Base-by-base conservation (phyloP, 2,797 vertebrate species). In the Xerus rutilus region DNA sequence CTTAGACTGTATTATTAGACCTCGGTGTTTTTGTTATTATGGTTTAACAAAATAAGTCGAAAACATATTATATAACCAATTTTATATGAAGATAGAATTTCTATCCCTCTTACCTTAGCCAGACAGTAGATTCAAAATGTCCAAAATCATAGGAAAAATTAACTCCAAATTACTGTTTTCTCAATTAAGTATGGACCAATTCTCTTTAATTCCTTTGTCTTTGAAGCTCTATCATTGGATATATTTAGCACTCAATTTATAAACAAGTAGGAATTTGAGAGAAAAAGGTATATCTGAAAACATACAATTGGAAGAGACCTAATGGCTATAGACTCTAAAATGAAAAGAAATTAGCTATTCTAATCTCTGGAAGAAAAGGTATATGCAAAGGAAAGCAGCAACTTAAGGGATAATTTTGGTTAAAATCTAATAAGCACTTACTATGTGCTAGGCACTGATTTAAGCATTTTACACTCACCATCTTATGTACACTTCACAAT, bases 31-130 rank as follows among this genome's bases (percentile, higher is more conserved):
- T 94, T 91, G 45, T 89, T 89, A 86, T 88, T 93, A 69, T 93
- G 74, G 39, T 89, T 95, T 47, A 96, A 90, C 62, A 88, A 95
- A 91, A 88, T 93, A 94, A 96, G 69, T 47, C 28, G 49, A 86
- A 74, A 93, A 64, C 13, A 86, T 79, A 70, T 77, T 67, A 84
- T 47, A 77, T 72, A 59, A 52, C 28, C 10, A 89, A 74, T 79
- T 76, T 91, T 93, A 89, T 94, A 93, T 96, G 54, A 84, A 96
- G 23, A 65, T 43, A 78, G 30, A 88, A 73, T 96, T 95, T 95
- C 69, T 92, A 52, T 89, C 43, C 30, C 20, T 94, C 30, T 84
- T 67, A 79, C n/a, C 28, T 10, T 91, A 89, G 17, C 18, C 39
- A 86, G 25, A 70, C 25, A 59, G 73, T 90, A 74, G 21, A 92